phyloP scores from a whole-genome alignment of 2,113 vertebrate genomes.

The Cochlearius cochlearius region DNA sequence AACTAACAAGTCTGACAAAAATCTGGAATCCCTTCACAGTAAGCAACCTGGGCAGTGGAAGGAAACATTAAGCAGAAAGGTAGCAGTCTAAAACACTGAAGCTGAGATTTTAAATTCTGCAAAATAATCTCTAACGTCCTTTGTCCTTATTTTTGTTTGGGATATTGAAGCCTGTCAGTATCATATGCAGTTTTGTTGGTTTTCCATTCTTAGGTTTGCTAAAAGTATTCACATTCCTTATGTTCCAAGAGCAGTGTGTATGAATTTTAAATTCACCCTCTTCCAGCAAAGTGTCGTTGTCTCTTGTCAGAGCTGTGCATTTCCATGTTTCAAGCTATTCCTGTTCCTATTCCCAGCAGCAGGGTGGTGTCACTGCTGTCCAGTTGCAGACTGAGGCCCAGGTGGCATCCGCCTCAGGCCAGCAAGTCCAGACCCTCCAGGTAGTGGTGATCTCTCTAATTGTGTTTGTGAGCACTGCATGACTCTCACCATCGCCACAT shows the following conservation, averaged over 20 bases:
- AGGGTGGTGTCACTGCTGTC: constrained; percentile 98
- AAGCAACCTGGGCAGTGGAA: background rate
- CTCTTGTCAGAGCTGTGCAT: constrained; percentile 57
- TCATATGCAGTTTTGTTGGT: background rate
- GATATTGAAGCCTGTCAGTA: background rate
- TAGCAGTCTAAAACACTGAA: background rate
- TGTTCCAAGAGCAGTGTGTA: background rate
- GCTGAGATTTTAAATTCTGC: background rate
- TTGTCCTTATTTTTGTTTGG: background rate
- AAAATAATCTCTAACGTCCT: background rate
- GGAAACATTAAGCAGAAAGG: background rate
- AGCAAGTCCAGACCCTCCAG: constrained; percentile 99
- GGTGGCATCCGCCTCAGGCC: constrained; percentile 95
- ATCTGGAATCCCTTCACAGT: background rate
- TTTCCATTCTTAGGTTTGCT: background rate
- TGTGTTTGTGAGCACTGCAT: constrained; percentile 78
- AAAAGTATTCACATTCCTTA: accelerated
- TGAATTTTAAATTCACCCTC: background rate
- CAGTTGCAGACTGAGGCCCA: constrained; percentile 98
- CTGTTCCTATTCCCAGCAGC: constrained; percentile 91
- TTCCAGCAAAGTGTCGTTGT: constrained; percentile 28
- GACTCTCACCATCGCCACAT: constrained; percentile 54
- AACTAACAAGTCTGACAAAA: background rate
- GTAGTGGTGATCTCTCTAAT: constrained; percentile 95
- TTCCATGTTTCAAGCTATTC: constrained; percentile 78